Evolutionary conservation across 37 sponge, comb jelly and placozoan genomes (phyloP).

Genomic region (Ianthella basta): DNA sequence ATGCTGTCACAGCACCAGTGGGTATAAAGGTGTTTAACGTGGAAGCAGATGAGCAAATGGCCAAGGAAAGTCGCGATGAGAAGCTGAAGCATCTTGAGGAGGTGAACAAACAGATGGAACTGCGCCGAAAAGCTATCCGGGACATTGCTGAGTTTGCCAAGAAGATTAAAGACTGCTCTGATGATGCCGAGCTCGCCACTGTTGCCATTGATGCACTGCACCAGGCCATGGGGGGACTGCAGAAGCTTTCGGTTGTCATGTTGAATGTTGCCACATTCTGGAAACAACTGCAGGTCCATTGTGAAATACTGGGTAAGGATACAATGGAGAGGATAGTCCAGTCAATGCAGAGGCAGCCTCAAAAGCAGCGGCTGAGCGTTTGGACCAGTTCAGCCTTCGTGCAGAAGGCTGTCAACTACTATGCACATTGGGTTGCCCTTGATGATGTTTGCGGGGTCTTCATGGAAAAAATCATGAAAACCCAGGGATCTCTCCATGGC

Average conservation of each 20-base stretch:
- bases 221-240: conserved; percentile 49
- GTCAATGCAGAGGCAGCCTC: conserved; percentile 26
- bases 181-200: conserved; percentile 32
- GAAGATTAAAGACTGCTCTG: conserved; percentile 23
- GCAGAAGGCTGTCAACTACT: conserved; percentile 46
- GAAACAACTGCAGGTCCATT: conserved; percentile 60
- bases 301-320: conserved; percentile 28
- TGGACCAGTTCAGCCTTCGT: conserved; percentile 48
- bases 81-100: not conserved
- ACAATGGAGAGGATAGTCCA: conserved; percentile 34
- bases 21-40: no score
- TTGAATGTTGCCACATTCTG: conserved; percentile 66
- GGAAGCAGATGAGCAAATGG: not conserved
- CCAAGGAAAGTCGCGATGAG: not conserved
- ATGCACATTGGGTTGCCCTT: conserved; percentile 71
- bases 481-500: conserved; percentile 52
- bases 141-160: conserved; percentile 34
- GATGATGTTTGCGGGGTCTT: conserved; percentile 46
- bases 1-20: no score
- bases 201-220: conserved; percentile 50
- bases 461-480: conserved; percentile 48
- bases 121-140: conserved; percentile 24
- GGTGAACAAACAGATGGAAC: no score
- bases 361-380: conserved; percentile 40
- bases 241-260: conserved; percentile 66